Evolutionary conservation across 2,888 invertebrate species (phyloP).

Genomic region (Drosophila infuscata): DNA sequence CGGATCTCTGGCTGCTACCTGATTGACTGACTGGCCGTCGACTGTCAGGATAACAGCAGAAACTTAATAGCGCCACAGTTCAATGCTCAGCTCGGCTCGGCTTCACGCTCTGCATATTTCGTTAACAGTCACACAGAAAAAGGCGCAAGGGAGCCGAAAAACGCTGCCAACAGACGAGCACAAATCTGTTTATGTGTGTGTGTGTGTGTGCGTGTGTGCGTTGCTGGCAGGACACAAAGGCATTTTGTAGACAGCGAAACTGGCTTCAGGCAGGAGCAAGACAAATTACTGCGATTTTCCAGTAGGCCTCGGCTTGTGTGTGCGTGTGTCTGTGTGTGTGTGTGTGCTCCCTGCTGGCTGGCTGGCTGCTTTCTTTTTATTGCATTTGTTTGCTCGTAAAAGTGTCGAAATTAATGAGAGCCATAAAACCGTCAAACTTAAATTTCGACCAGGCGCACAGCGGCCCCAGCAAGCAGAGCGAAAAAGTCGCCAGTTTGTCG

Average conservation of each 20-base stretch:
- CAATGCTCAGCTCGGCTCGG: slow-evolving; percentile 7
- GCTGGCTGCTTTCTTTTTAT: slow-evolving; percentile 59
- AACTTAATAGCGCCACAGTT: slow-evolving; percentile 7
- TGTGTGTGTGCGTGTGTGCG: slow-evolving; percentile 2
- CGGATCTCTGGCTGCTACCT: slow-evolving; percentile 45
- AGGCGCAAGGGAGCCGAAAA: slow-evolving; percentile 50
- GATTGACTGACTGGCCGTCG: slow-evolving; percentile 5
- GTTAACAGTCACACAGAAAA: slow-evolving; percentile 79
- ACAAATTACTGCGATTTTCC: slow-evolving; percentile 39
- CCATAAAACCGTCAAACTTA: slow-evolving; percentile 84
- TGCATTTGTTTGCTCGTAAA: slow-evolving; percentile 82
- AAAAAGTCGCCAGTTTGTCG: slow-evolving; percentile 28
- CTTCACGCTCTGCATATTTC: slow-evolving; percentile 80
- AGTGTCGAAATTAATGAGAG: slow-evolving; percentile 82
- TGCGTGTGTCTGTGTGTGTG: neutral
- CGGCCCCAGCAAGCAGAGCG: slow-evolving; percentile 25
- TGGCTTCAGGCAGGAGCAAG: slow-evolving; percentile 24
- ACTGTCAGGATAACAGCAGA: slow-evolving; percentile 21
- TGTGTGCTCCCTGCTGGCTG: slow-evolving; percentile 14
- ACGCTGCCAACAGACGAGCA: slow-evolving; percentile 12
- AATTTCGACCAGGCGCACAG: slow-evolving; percentile 83
- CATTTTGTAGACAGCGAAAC: neutral
- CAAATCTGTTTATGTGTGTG: slow-evolving; percentile 19
- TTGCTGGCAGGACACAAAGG: slow-evolving; percentile 28
- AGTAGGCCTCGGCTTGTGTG: slow-evolving; percentile 7